phyloP scores from a whole-genome alignment of 2,888 invertebrate genomes.

The Lottia gigantea region DNA sequence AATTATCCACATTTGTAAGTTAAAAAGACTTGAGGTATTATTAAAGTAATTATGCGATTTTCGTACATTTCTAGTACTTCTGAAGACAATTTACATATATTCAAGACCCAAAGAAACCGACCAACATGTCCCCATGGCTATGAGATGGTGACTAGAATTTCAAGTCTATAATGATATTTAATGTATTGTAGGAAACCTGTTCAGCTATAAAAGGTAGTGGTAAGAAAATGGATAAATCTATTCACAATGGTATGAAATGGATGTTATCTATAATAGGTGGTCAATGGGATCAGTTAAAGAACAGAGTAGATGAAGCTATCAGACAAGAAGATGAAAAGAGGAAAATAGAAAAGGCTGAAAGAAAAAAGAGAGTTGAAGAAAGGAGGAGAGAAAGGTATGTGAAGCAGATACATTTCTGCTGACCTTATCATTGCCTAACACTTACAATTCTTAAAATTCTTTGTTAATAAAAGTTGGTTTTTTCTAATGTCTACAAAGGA shows the following conservation, averaged over 20 bases:
- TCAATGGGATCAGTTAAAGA: conserved; percentile 76
- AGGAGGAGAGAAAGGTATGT: conserved; percentile 57
- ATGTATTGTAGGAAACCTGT: conserved; percentile 70
- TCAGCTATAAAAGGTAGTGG: conserved; percentile 69
- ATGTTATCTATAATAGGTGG: conserved; percentile 77
- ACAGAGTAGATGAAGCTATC: conserved; percentile 76
- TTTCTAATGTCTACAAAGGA: too few species aligned
- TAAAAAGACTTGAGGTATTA: too few species aligned
- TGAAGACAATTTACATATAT: too few species aligned
- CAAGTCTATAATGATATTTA: too few species aligned
- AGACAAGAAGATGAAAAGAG: conserved; percentile 71
- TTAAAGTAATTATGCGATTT: too few species aligned
- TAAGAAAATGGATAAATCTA: conserved; percentile 76
- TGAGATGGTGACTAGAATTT: too few species aligned
- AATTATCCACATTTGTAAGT: too few species aligned
- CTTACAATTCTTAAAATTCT: background rate
- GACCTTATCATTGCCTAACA: background rate
- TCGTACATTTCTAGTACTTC: too few species aligned
- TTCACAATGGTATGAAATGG: conserved; percentile 73
- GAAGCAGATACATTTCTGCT: too few species aligned
- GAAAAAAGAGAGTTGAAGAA: conserved; percentile 69
- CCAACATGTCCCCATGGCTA: too few species aligned
- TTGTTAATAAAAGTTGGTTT: too few species aligned
- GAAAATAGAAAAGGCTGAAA: conserved; percentile 69
- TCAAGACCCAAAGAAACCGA: too few species aligned